Conservation (phyloP, 2,797 vertebrate species). For the Lagodon rhomboides region DNA sequence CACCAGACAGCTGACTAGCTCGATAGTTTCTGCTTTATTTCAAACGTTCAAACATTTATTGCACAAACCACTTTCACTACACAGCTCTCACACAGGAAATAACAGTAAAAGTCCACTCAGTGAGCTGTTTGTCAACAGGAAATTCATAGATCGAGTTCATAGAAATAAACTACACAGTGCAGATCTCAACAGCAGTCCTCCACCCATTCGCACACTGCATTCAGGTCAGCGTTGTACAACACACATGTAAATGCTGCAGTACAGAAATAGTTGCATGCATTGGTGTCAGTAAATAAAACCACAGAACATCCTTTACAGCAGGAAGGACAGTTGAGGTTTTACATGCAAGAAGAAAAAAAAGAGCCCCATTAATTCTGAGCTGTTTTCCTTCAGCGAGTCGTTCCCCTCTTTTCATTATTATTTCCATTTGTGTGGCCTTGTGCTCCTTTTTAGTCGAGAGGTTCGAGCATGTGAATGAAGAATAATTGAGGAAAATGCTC, state of each 20-base stretch:
- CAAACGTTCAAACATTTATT: slow-evolving; percentile 22
- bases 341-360: slow-evolving; percentile 15
- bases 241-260: background rate
- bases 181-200: background rate
- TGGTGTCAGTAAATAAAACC: background rate
- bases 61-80: slow-evolving; percentile 11
- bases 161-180: background rate
- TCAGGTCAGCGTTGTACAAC: background rate
- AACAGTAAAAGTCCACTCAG: background rate
- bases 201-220: background rate
- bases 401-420: background rate
- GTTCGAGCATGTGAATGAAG: background rate
- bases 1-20: background rate
- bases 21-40: slow-evolving; percentile 15
- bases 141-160: too few relatives aligned
- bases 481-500: too few relatives aligned
- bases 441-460: background rate
- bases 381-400: background rate
- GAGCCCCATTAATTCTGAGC: background rate
- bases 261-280: background rate
- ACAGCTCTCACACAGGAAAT: slow-evolving; percentile 4
- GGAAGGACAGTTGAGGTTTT: background rate
- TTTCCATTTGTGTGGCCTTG: background rate
- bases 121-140: background rate
- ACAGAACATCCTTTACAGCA: background rate